A percentile compares a stretch with the other conserved stretches of the same genome.
Conservation (phyloP, 2,888 invertebrate genomes). For the Micropterix aruncella region DNA sequence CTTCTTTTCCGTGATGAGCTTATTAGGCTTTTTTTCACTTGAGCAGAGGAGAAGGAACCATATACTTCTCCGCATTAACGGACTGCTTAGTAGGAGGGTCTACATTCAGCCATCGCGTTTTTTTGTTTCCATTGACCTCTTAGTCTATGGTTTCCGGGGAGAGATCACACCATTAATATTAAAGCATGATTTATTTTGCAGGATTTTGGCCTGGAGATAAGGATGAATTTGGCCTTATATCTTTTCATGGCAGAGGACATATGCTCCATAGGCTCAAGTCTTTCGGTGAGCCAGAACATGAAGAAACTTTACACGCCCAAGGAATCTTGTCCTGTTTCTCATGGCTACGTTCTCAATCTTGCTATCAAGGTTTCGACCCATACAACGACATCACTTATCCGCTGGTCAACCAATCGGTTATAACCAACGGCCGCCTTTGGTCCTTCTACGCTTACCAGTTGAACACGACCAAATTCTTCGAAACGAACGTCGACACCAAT, state of each 20-base stretch:
- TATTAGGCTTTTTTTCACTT: too few species aligned
- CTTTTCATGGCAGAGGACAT: slow-evolving; percentile 55
- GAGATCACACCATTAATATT: slow-evolving; percentile 1
- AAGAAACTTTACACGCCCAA: slow-evolving; percentile 55
- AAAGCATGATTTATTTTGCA: slow-evolving; percentile 19
- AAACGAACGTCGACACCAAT: slow-evolving; percentile 47
- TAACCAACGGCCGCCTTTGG: slow-evolving; percentile 81
- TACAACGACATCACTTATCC: slow-evolving; percentile 88
- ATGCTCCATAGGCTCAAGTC: slow-evolving; percentile 29
- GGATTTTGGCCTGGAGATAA: slow-evolving; percentile 77
- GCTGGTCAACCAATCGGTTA: slow-evolving; percentile 70
- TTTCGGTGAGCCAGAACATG: slow-evolving; percentile 38
- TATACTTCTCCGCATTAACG: too few species aligned
- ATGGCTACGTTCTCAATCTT: slow-evolving; percentile 68
- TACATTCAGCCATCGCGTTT: too few species aligned
- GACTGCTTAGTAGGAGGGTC: too few species aligned
- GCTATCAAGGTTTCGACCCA: slow-evolving; percentile 78
- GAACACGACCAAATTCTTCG: slow-evolving; percentile 64
- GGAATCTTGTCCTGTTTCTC: slow-evolving; percentile 69
- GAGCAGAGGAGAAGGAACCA: too few species aligned
- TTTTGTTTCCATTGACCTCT: slow-evolving; percentile 2
- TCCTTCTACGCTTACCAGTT: slow-evolving; percentile 85
- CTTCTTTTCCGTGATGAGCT: too few species aligned
- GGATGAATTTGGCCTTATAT: slow-evolving; percentile 63
- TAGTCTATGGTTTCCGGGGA: not conserved